These are phyloP conservation scores for Aphelenchoides avenae DNA, from an alignment of 1,140 invertebrate genomes.

Conservation along the genomic window DNA sequence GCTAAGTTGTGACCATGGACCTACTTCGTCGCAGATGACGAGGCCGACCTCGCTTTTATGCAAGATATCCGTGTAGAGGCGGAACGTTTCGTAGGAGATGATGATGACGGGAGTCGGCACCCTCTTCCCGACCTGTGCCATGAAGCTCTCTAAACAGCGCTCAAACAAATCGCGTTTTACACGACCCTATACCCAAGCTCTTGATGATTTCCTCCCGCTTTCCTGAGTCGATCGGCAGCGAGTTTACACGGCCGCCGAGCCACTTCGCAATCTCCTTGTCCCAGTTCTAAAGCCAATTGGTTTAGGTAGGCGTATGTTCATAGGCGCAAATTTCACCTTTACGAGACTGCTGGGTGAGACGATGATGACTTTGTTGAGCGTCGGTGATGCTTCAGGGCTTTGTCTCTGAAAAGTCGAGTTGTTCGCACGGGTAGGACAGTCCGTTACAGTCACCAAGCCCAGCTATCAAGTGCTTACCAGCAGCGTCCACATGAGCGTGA, in stretches of 20 bases:
- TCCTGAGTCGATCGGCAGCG: constrained; percentile 66
- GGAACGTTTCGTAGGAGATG: constrained; percentile 97
- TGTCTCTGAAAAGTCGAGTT: constrained; percentile 60
- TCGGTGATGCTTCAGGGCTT: constrained; percentile 68
- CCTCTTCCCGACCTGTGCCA: constrained; percentile 64
- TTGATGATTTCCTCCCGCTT: constrained; percentile 49
- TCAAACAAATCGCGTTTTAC: constrained; percentile 21
- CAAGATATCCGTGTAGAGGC: constrained; percentile 80
- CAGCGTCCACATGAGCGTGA: constrained; percentile 90
- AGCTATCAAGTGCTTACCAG: constrained; percentile 76
- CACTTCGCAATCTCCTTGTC: constrained; percentile 97
- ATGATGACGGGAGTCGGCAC: constrained; percentile 84
- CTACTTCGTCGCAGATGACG: constrained; percentile 89
- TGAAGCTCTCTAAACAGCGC: constrained; percentile 60
- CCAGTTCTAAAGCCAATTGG: constrained; percentile 73
- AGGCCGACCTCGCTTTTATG: constrained; percentile 86
- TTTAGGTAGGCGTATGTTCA: constrained; percentile 3
- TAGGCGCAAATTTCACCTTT: constrained; percentile 65
- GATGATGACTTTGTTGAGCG: constrained; percentile 84
- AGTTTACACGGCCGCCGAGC: constrained; percentile 76
- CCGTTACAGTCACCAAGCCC: constrained; percentile 13
- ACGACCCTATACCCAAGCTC: constrained; percentile 49
- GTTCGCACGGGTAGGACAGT: neutral
- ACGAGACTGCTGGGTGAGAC: constrained; percentile 94
- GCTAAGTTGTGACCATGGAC: constrained; percentile 42